phyloP scores from a whole-genome alignment of 1,140 invertebrate genomes.

The Hyposmocoma kahamanoa region DNA sequence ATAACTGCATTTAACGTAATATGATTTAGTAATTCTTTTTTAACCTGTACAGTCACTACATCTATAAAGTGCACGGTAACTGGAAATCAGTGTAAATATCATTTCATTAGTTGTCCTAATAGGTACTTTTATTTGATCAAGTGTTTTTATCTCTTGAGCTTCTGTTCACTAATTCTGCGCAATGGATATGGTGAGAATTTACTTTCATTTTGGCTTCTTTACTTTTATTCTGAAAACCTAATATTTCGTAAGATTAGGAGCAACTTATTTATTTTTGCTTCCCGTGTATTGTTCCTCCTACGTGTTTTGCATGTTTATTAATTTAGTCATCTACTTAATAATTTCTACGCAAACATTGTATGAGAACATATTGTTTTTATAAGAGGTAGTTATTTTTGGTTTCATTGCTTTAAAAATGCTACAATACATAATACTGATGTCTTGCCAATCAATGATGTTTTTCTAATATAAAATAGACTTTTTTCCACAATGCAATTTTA shows the following conservation, averaged over 20 bases:
- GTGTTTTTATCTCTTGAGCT: neutral
- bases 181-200: constrained; percentile 1
- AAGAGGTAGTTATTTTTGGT: too few species aligned
- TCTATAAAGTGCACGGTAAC: too few species aligned
- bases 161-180: neutral
- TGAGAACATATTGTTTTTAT: neutral
- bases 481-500: too few species aligned
- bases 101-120: neutral
- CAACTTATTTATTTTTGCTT: neutral
- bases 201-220: too few species aligned
- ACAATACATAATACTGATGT: too few species aligned
- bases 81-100: too few species aligned
- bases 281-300: neutral
- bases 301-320: neutral
- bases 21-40: too few species aligned
- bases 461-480: too few species aligned
- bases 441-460: too few species aligned
- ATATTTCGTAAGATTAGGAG: neutral
- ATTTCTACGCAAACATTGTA: neutral
- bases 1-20: too few species aligned
- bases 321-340: neutral
- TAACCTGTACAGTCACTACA: too few species aligned
- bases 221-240: neutral
- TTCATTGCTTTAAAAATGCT: too few species aligned
- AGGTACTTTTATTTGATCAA: neutral